Evolutionary conservation across 2,113 vertebrate genomes (phyloP), one percentile per base, ranked within the genome.

Genomic region (Sterna hirundo): DNA sequence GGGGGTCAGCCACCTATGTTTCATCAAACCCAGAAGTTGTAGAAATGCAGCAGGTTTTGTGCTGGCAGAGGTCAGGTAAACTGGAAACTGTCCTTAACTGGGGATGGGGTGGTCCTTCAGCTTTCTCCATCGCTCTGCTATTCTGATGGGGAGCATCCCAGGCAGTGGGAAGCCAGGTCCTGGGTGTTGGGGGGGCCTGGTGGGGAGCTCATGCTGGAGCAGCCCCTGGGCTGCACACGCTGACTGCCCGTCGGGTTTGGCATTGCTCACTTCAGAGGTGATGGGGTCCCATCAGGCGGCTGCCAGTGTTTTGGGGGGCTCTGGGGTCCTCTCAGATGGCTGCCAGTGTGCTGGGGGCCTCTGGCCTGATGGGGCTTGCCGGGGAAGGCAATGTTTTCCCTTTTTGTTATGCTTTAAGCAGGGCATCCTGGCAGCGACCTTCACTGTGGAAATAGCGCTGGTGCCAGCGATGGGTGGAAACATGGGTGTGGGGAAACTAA

Each of bases 401-500:
- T 15, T 32, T 15, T 32, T 32, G 15, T n/a, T 9, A 23, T 52
- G 66, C 66, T 68, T 60, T 32, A 61, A 64, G 57, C 42, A 60
- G 70, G 22, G 25, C 1, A 0, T 72, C 49, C n/a, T 2, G 26
- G 10, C 62, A 55, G 69, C 0, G 2, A 29, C 36, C 19, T 49
- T 34, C 11, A 2, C 49, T 46, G 61, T 54, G 64, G 20, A 42
- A 83, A 46, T 30, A 16, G 42, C 9, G 4, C 42, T 25, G 4
- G 23, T 83, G 42, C 42, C 69, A 74, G 64, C 10, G 0, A 34
- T 10, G 60, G n/a, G 52, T 4, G 14, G 44, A 44, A 94, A 26
- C 3, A 26, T 6, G 10, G 34, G 6, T 47, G 19, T 47, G 54
- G 49, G 51, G n/a, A 34, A 66, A 32, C 7, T 2, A 16, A 36